These are phyloP conservation scores for Orchesellides sinensis DNA, from an alignment of 2,888 invertebrate species.

Conservation along the genomic window DNA sequence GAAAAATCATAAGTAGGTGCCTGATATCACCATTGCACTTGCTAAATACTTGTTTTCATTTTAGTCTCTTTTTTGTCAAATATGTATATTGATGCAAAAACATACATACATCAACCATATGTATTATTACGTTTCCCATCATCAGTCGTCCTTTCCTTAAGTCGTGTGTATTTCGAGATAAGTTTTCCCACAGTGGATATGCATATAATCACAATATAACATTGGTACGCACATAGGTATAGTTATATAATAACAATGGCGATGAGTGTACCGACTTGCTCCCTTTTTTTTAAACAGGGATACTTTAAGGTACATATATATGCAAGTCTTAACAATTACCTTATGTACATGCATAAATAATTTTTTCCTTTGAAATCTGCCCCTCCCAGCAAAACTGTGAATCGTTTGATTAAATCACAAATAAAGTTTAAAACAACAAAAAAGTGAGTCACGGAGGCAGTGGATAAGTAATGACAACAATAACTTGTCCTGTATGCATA, in stretches of 20 bases:
- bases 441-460: constrained; percentile 35
- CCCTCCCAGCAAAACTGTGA: constrained; percentile 9
- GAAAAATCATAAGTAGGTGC: constrained; percentile 25
- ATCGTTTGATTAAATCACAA: not conserved
- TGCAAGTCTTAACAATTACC: not conserved
- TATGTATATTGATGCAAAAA: not conserved
- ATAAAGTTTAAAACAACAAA: not conserved
- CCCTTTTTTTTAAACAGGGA: constrained; percentile 33
- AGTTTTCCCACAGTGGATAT: constrained; percentile 38
- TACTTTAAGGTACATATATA: not conserved
- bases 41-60: not conserved
- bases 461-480: constrained; percentile 9
- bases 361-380: constrained; percentile 15
- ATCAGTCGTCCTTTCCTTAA: constrained; percentile 10
- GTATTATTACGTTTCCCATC: not conserved
- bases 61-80: not conserved
- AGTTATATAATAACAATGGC: not conserved
- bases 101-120: not conserved
- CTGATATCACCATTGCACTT: not conserved
- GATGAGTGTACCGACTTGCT: not conserved
- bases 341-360: constrained; percentile 30
- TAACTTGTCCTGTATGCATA: not conserved
- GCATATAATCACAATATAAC: not conserved
- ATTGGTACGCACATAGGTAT: constrained; percentile 1
- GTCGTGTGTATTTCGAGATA: constrained; percentile 39